phyloP scores from a whole-genome alignment of 2,113 vertebrate species.

The Suricata suricatta region DNA sequence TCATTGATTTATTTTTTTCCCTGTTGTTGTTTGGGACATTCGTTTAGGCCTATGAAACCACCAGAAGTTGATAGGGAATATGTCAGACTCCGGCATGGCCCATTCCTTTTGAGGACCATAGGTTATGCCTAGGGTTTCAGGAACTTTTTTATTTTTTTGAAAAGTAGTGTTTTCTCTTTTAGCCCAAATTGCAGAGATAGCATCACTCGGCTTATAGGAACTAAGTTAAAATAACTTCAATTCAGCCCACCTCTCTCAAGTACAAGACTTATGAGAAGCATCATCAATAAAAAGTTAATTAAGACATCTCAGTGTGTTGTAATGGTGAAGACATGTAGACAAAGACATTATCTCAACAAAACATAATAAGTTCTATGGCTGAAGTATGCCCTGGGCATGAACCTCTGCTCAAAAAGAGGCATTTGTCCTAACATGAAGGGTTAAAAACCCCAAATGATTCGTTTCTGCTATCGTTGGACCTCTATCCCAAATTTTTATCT shows the following conservation, averaged over 20 bases:
- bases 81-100: accelerated
- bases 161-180: background rate
- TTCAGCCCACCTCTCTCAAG: background rate
- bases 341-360: background rate
- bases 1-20: background rate
- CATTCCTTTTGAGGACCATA: background rate
- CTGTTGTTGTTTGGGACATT: too few species aligned
- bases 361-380: background rate
- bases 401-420: background rate
- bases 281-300: background rate
- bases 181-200: background rate
- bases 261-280: background rate
- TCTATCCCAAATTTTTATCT: background rate
- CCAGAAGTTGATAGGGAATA: background rate
- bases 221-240: background rate
- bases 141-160: background rate
- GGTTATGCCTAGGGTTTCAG: background rate
- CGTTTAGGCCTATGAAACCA: background rate
- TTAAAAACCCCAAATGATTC: background rate
- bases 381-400: accelerated
- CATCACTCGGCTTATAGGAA: background rate
- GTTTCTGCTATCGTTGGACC: background rate
- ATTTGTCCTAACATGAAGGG: background rate
- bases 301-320: background rate
- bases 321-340: background rate